Base-by-base conservation (phyloP, 1,140 invertebrate genomes). In the Goniozus legneri region DNA sequence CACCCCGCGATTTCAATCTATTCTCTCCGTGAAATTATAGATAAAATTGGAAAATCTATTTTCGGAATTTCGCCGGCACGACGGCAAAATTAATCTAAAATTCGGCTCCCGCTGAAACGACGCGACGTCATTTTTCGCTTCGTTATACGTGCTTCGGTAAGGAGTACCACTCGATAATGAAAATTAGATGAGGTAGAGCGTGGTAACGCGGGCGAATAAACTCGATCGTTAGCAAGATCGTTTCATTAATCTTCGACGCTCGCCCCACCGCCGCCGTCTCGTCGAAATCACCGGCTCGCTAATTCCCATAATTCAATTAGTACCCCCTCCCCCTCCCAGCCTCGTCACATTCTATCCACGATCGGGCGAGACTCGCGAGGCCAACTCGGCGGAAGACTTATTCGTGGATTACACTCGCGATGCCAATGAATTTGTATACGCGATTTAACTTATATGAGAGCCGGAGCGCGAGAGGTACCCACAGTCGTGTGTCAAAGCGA, bases 241-340 rank as follows among this genome's bases (percentile, higher is more conserved):
- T 64, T 69, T 66, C 67, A 73, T 73, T 73, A 71, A 73, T 73
- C 69, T 70, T 58, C 58, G 42, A n/a, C n/a, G n/a, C n/a, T n/a
- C n/a, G n/a, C n/a, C n/a, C n/a, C n/a, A n/a, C n/a, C n/a, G n/a
- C n/a, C n/a, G n/a, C 35, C 56, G 34, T 62, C 63, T 64, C 53
- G 50, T 60, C 33, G 65, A 58, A 68, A 71, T 71, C 65, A 62
- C 58, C 58, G 49, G 36, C 33, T 50, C 55, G 45, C 54, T 67
- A 65, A 73, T 71, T 69, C 64, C 64, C 58, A 67, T 71, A 69
- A 74, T 71, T 73, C 67, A 69, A 68, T 73, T 73, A 71, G 66
- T 56, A 39, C 40, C 50, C 14, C 40, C 27, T 16, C 47, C 35
- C 31, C 50, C 30, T 44, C 40, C 50, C 20, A 15, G 13, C 24